Percentiles rank a stretch among this genome's conserved stretches.
phyloP scores from a whole-genome alignment of 2,888 invertebrate species.

The Heliconius hortense region DNA sequence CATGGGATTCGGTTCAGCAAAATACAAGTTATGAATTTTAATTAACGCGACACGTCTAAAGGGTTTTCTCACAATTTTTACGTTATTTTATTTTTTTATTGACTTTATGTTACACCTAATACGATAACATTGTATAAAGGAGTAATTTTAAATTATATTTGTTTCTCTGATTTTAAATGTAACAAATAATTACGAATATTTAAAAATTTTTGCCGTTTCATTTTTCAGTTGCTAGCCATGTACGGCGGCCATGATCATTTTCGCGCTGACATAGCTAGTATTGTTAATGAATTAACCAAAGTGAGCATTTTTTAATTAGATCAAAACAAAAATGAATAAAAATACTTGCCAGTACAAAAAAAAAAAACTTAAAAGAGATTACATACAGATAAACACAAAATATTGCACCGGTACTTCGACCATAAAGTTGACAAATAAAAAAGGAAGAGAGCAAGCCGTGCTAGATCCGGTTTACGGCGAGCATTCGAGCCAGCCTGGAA shows the following conservation, averaged over 20 bases:
- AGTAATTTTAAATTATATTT: not conserved
- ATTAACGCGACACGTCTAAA: not conserved
- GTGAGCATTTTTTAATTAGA: conserved; percentile 9
- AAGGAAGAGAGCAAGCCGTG: conserved; percentile 44
- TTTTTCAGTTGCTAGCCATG: not conserved
- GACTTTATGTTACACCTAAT: not conserved
- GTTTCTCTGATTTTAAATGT: not conserved
- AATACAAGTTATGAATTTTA: conserved; percentile 8
- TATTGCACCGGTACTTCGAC: conserved; percentile 37
- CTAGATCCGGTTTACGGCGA: conserved; percentile 54
- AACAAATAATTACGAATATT: not conserved
- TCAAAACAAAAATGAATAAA: not conserved
- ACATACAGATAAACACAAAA: conserved; percentile 11
- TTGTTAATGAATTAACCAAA: conserved; percentile 3
- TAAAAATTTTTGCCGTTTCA: not conserved
- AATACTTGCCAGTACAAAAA: not conserved
- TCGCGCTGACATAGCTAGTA: conserved; percentile 10
- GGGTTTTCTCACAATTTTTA: no score
- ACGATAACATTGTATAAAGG: not conserved
- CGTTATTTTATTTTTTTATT: no score
- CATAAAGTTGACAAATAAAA: conserved; percentile 46
- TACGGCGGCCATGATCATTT: conserved; percentile 6
- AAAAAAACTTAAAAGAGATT: not conserved
- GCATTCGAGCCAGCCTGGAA: conserved; percentile 61
- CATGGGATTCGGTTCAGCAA: conserved; percentile 25